Conservation (phyloP, 1,140 invertebrate genomes). For the Brachionus paranguensis region DNA sequence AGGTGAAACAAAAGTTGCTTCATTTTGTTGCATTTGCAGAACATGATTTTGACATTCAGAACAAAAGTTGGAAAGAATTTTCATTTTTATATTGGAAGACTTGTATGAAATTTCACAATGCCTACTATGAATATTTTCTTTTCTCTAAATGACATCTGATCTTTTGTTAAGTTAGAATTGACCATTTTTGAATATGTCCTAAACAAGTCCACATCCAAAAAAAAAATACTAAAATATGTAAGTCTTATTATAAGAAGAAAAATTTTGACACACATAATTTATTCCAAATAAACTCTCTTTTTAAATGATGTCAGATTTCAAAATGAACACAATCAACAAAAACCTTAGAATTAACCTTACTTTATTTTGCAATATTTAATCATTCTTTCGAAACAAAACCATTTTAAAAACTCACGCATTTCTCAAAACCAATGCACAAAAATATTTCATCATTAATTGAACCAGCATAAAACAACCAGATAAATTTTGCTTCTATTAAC, state of each 20-base stretch:
- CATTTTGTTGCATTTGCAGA: too few relatives aligned
- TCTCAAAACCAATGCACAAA: background rate
- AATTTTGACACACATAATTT: conserved; percentile 4
- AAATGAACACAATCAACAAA: background rate
- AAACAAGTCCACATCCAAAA: background rate
- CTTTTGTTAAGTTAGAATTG: background rate
- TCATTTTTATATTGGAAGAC: too few relatives aligned
- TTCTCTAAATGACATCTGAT: background rate
- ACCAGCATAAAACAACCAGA: background rate
- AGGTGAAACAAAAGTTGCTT: too few relatives aligned
- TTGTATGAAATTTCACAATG: too few relatives aligned
- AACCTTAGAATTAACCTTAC: background rate
- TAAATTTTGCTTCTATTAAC: background rate
- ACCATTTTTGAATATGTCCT: background rate
- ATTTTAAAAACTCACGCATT: background rate
- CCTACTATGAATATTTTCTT: too few relatives aligned
- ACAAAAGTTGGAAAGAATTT: too few relatives aligned
- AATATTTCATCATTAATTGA: background rate
- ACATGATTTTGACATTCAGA: too few relatives aligned
- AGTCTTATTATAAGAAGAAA: background rate
- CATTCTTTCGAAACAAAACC: background rate
- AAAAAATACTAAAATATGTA: background rate
- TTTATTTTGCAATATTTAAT: conserved; percentile 35
- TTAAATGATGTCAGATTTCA: conserved; percentile 34
- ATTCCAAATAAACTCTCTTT: background rate